Evolutionary conservation across 1,140 invertebrate species (phyloP).

Genomic region (Liolophura sinensis): DNA sequence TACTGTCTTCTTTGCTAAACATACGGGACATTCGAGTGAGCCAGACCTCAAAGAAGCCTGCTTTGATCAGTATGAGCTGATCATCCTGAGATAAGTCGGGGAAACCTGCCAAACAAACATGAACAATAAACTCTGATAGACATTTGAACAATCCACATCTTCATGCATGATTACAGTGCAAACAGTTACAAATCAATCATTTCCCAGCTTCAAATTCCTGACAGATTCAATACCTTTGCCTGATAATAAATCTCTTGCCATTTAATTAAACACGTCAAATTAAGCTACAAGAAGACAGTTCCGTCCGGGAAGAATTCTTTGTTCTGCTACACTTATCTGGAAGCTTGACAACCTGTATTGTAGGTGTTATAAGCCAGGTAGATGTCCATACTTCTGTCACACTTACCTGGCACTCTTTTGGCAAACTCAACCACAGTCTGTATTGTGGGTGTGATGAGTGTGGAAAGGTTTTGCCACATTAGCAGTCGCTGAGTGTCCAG

Average conservation of each 20-base stretch:
- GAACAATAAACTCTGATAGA: background rate
- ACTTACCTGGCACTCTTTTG: constrained; percentile 84
- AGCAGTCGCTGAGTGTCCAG: constrained; percentile 39
- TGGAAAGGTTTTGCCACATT: constrained; percentile 92
- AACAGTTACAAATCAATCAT: no score
- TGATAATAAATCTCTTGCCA: no score
- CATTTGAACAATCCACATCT: no score
- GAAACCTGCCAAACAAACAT: constrained; percentile 74
- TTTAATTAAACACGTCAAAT: no score
- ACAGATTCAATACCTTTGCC: no score
- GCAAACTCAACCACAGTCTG: constrained; percentile 99
- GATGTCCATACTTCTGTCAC: background rate
- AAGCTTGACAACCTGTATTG: no score
- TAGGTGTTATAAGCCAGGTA: no score
- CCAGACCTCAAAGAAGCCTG: constrained; percentile 97
- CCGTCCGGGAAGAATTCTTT: no score
- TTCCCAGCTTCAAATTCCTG: no score
- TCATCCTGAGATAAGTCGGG: constrained; percentile 97
- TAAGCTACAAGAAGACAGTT: no score
- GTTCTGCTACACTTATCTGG: no score
- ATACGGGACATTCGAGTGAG: constrained; percentile 82
- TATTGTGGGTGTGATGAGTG: constrained; percentile 91
- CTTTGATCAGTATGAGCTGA: constrained; percentile 95
- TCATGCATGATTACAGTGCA: no score
- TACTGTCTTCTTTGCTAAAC: constrained; percentile 70